phyloP scores from a whole-genome alignment of 2,113 vertebrate species.

The Rhombomys opimus region DNA sequence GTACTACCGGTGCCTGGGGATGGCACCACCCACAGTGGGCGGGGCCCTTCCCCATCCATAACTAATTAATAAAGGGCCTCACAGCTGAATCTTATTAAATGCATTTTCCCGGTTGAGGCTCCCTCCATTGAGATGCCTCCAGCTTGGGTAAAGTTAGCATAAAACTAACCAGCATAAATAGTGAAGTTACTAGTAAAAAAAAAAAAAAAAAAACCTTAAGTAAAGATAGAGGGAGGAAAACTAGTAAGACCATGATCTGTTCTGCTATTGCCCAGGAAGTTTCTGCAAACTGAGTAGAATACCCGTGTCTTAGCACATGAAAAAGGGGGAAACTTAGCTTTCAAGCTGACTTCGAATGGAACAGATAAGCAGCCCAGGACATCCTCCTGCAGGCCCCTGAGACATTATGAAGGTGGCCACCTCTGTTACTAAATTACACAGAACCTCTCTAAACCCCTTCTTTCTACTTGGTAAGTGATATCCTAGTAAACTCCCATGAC shows the following conservation, averaged over 20 bases:
- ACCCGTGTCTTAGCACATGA: background rate
- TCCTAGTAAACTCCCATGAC: background rate
- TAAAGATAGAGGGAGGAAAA: background rate
- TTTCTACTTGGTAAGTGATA: conserved; percentile 22
- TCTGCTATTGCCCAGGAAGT: background rate
- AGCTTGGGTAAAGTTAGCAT: no score
- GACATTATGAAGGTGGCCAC: background rate
- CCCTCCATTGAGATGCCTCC: background rate
- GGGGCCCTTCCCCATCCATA: no score
- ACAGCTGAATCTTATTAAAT: background rate
- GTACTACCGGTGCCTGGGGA: background rate
- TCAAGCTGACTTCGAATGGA: background rate
- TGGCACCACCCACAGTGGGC: no score
- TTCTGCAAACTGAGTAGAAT: background rate
- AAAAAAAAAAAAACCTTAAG: no score
- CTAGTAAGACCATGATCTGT: background rate
- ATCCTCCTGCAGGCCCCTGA: background rate
- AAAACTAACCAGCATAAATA: no score
- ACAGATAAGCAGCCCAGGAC: background rate
- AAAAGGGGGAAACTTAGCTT: background rate
- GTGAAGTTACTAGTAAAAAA: no score
- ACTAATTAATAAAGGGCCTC: background rate
- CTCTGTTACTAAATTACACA: background rate
- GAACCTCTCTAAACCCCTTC: background rate
- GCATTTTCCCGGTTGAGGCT: background rate